phyloP scores from a whole-genome alignment of 2,888 invertebrate species.

The Coelinius sp. region DNA sequence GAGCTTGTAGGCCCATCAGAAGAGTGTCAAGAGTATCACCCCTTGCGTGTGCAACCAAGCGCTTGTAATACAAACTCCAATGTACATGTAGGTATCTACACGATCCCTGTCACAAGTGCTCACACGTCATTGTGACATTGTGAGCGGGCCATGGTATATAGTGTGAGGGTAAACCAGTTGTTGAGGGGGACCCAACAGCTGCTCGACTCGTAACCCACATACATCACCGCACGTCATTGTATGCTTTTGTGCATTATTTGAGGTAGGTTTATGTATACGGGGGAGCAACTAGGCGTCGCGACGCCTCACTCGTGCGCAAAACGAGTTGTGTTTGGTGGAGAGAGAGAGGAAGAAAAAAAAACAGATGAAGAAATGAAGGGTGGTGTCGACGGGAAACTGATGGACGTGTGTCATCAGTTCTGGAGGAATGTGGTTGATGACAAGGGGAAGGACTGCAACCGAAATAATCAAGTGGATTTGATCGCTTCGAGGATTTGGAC shows the following conservation, averaged over 20 bases:
- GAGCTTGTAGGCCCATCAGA: constrained; percentile 6
- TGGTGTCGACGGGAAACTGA: not conserved
- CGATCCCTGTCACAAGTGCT: constrained; percentile 67
- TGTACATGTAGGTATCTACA: constrained; percentile 58
- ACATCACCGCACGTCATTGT: constrained; percentile 69
- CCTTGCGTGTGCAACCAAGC: constrained; percentile 63
- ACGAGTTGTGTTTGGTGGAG: not conserved
- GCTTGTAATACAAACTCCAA: constrained; percentile 65
- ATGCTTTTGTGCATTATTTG: constrained; percentile 62
- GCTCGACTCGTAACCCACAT: constrained; percentile 69
- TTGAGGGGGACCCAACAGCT: constrained; percentile 66
- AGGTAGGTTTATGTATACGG: constrained; percentile 57
- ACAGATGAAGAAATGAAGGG: not conserved
- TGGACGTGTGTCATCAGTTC: constrained; percentile 8
- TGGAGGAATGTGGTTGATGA: not conserved
- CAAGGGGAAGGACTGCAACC: not conserved
- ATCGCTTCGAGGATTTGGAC: not conserved
- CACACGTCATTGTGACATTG: constrained; percentile 68
- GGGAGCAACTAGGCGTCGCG: constrained; percentile 17
- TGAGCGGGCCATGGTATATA: constrained; percentile 60
- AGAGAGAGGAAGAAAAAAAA: too few relatives aligned
- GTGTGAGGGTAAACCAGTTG: constrained; percentile 62
- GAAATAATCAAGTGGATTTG: not conserved
- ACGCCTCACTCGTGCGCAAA: not conserved
- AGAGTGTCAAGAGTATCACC: constrained; percentile 63